Evolutionary conservation across 2,888 invertebrate genomes (phyloP), one percentile per base, ranked within the genome.

Genomic region (Monochamus alternatus): DNA sequence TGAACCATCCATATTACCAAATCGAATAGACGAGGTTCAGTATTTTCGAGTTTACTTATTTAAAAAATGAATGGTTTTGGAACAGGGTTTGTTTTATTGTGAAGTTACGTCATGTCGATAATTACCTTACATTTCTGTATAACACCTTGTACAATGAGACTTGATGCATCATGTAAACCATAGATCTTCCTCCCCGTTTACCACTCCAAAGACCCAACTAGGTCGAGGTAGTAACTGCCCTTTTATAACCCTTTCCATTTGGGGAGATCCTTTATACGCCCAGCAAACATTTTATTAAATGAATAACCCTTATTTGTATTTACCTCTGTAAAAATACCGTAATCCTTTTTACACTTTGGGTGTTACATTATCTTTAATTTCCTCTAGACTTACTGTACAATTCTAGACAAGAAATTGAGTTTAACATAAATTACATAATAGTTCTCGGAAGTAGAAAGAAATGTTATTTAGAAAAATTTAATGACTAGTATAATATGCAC

Each of bases 351-450:
- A 68, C 44, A 58, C 59, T 9, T 22, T n/a, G 14, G 55, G 58
- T 68, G 44, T 68, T 68, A 68, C 58, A 71, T 62, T 71, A 47
- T 32, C 32, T 32, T 62, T 71, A 62, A 71, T 71, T 71, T 58
- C 62, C 62, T 51, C 62, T 51, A 51, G 52, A 62, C 62, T 47
- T 58, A 59, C 32, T 14, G 47, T 30, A 51, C 52, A 38, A 52
- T 38, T 31, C 10, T 47, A 2, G 43, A 32, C 70, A 63, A 52
- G 51, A 63, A 71, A 71, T 71, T 71, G 51, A 31, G 14, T 47
- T 62, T 71, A 47, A 71, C 62, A 62, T 62, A 62, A 71, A 71
- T 71, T 71, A 70, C 70, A 70, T 60, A 47, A 51, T 47, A 52
- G 32, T 68, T 68, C 58, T 14, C 32, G 38, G 14, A 38, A 58